These are phyloP conservation scores for Protodeltote pygarga DNA, from an alignment of 2,888 invertebrate species.

Conservation along the genomic window DNA sequence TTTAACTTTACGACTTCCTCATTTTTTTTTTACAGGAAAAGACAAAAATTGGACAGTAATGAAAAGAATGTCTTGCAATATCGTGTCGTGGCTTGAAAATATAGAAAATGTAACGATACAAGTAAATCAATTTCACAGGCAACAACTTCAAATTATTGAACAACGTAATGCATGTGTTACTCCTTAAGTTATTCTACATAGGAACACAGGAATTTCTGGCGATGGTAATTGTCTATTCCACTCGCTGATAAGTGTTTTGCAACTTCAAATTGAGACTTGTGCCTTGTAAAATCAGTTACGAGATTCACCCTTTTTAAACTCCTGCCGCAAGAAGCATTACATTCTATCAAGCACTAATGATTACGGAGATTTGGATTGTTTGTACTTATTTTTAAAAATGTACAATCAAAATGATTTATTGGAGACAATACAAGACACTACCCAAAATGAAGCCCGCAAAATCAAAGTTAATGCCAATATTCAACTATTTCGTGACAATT, in stretches of 20 bases:
- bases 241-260: conserved; percentile 55
- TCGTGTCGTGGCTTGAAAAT: no score
- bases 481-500: no score
- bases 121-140: conserved; percentile 42
- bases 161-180: conserved; percentile 36
- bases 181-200: conserved; percentile 38
- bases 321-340: conserved; percentile 59
- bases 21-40: conserved; percentile 53
- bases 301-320: conserved; percentile 59
- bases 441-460: no score
- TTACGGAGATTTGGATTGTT: conserved; percentile 59
- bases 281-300: conserved; percentile 57
- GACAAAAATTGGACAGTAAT: no score
- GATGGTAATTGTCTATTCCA: conserved; percentile 52
- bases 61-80: no score
- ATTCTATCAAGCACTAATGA: conserved; percentile 55
- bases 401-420: conserved; percentile 59
- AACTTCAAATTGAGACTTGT: conserved; percentile 56
- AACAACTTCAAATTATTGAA: conserved; percentile 36
- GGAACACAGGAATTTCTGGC: conserved; percentile 43
- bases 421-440: conserved; percentile 51
- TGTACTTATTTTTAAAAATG: conserved; percentile 56
- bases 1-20: conserved; percentile 50
- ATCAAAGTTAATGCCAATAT: no score
- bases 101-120: conserved; percentile 39